Evolutionary conservation across 2,113 vertebrate species (phyloP).

Genomic region (Plecturocebus donacophilus): DNA sequence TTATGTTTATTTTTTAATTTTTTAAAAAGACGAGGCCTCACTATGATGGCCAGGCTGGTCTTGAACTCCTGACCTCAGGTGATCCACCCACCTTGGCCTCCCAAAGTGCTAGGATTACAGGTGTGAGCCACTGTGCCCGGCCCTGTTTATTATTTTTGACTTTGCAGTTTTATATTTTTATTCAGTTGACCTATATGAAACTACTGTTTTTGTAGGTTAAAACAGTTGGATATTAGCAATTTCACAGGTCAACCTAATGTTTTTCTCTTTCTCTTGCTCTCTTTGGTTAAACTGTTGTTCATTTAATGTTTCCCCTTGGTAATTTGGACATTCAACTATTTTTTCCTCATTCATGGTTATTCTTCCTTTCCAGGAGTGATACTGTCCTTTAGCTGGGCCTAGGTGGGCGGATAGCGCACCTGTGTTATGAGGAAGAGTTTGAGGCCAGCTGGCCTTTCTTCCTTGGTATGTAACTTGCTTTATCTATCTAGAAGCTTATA

Average conservation of each 20-base stretch:
- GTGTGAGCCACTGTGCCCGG: too few species aligned
- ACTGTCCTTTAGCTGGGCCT: not conserved
- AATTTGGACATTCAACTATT: not conserved
- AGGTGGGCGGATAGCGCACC: not conserved
- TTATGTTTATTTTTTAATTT: too few species aligned
- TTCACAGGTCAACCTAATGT: not conserved
- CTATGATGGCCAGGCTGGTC: too few species aligned
- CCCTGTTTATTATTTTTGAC: not conserved
- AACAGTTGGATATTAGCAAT: not conserved
- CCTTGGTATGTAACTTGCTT: not conserved
- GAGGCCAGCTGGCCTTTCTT: not conserved
- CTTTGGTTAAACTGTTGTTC: not conserved
- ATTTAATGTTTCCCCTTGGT: not conserved
- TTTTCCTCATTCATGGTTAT: not conserved
- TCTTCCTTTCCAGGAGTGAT: not conserved
- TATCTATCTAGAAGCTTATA: not conserved
- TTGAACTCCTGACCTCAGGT: too few species aligned
- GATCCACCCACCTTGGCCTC: too few species aligned
- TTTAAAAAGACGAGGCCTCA: too few species aligned
- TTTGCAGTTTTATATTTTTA: not conserved
- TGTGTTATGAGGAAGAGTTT: not conserved
- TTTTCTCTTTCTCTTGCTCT: not conserved
- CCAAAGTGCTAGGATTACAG: too few species aligned
- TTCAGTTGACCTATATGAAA: not conserved
- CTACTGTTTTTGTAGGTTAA: not conserved